These are phyloP conservation scores for Formica exsecta DNA, from an alignment of 1,140 invertebrate genomes.

Conservation along the genomic window DNA sequence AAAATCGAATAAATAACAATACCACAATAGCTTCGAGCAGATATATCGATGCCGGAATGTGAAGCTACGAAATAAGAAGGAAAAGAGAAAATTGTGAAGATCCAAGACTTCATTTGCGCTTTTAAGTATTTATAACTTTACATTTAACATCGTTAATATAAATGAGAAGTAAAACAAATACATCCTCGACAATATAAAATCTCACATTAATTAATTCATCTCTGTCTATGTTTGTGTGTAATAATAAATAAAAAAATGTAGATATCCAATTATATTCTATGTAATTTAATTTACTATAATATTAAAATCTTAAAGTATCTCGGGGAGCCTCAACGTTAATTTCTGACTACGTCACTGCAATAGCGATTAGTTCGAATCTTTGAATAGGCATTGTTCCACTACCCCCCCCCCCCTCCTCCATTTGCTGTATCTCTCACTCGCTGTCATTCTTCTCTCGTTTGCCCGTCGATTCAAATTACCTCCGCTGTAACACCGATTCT, in stretches of 20 bases:
- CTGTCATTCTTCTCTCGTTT: slow-evolving; percentile 53
- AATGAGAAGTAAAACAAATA: not conserved
- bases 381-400: slow-evolving; percentile 57
- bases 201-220: not conserved
- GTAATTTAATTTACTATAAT: not conserved
- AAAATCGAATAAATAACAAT: slow-evolving; percentile 75
- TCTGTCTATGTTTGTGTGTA: not conserved
- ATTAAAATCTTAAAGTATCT: not conserved
- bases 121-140: not conserved
- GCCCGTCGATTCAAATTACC: slow-evolving; percentile 66
- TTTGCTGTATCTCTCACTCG: slow-evolving; percentile 33
- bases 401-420: not conserved
- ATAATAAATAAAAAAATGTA: not conserved
- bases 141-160: not conserved
- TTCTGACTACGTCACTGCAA: slow-evolving; percentile 18
- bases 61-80: not conserved
- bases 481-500: slow-evolving; percentile 51
- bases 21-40: slow-evolving; percentile 64
- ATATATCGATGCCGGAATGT: not conserved
- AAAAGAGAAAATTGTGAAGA: not conserved
- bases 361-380: slow-evolving; percentile 39
- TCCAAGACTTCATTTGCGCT: not conserved
- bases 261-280: not conserved
- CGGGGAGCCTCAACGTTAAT: not conserved
- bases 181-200: not conserved